These are phyloP conservation scores for Xiphydria camelus DNA, from an alignment of 2,888 invertebrate species.

Conservation along the genomic window DNA sequence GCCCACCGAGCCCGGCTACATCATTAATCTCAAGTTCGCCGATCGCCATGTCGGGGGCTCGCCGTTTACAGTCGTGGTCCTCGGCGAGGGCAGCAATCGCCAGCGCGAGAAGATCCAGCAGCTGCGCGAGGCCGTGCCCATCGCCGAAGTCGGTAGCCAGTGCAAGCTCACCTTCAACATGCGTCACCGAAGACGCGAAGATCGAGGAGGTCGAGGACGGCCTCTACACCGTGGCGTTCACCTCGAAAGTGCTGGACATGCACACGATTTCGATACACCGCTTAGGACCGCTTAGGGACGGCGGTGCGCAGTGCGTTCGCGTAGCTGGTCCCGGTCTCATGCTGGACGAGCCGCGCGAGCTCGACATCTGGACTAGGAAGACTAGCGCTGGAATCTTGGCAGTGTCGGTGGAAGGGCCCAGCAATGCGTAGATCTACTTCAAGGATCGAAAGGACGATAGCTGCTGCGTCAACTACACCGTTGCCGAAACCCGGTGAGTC, in stretches of 20 bases:
- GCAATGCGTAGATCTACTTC: slow-evolving; percentile 97
- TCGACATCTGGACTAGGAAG: slow-evolving; percentile 98
- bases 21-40: slow-evolving; percentile 96
- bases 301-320: slow-evolving; percentile 94
- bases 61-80: slow-evolving; percentile 88
- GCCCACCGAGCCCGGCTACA: slow-evolving; percentile 97
- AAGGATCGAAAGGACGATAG: slow-evolving; percentile 96
- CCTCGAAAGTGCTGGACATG: slow-evolving; percentile 93
- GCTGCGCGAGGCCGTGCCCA: slow-evolving; percentile 88
- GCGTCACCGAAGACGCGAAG: slow-evolving; percentile 91
- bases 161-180: slow-evolving; percentile 96
- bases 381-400: slow-evolving; percentile 96
- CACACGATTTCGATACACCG: slow-evolving; percentile 97
- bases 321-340: slow-evolving; percentile 94
- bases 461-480: slow-evolving; percentile 92
- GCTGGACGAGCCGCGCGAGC: slow-evolving; percentile 82
- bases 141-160: slow-evolving; percentile 94
- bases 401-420: slow-evolving; percentile 96
- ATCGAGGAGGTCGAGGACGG: slow-evolving; percentile 92
- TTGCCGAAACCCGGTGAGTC: slow-evolving; percentile 84
- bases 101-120: slow-evolving; percentile 94
- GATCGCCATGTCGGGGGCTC: slow-evolving; percentile 97
- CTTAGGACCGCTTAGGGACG: slow-evolving; percentile 93
- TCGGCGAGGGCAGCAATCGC: slow-evolving; percentile 90
- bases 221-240: slow-evolving; percentile 89